phyloP scores from a whole-genome alignment of 2,113 vertebrate species.

The Rousettus leschenaultii region DNA sequence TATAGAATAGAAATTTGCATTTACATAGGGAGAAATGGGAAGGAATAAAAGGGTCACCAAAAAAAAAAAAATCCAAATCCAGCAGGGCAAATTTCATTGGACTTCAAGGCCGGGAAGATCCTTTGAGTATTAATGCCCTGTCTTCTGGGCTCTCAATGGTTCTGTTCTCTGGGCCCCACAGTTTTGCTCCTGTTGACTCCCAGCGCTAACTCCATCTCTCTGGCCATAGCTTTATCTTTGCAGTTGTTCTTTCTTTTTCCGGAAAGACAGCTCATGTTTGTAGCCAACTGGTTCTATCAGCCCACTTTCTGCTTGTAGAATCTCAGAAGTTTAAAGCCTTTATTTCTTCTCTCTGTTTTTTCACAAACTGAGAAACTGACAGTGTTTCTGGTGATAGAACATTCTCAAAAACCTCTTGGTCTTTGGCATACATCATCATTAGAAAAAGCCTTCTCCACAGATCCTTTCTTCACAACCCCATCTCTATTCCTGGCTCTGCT shows the following conservation, averaged over 20 bases:
- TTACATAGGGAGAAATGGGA: neutral
- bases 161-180: neutral
- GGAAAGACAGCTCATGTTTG: neutral
- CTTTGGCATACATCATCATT: neutral
- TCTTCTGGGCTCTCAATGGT: neutral
- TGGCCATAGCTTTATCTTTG: neutral
- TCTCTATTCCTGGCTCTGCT: neutral
- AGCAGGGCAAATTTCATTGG: neutral
- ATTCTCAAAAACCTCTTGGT: neutral
- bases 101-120: neutral
- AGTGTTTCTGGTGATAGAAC: neutral
- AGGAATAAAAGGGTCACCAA: neutral
- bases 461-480: too few relatives aligned
- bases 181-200: neutral
- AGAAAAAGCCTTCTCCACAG: neutral
- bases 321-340: neutral
- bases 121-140: too few relatives aligned
- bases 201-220: neutral
- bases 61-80: neutral
- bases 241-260: neutral
- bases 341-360: neutral
- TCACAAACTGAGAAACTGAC: neutral
- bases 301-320: neutral
- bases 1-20: neutral
- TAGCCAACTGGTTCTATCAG: neutral